These are phyloP conservation scores for Etheostoma spectabile DNA, from an alignment of 2,113 vertebrate genomes.

Conservation along the genomic window DNA sequence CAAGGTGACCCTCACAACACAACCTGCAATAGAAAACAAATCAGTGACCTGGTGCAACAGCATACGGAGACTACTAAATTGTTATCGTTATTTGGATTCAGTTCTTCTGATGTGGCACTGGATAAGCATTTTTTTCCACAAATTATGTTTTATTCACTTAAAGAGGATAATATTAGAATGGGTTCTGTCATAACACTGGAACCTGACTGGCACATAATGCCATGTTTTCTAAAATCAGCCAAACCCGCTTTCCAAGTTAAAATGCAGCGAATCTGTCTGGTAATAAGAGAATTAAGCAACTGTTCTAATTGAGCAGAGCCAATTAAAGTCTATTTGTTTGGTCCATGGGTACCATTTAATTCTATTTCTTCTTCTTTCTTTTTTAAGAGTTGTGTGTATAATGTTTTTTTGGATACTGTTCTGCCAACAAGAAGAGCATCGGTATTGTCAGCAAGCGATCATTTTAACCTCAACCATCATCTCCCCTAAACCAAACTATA, in stretches of 20 bases:
- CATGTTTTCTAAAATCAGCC: background rate
- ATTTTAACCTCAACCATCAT: background rate
- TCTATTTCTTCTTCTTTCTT: too few species aligned
- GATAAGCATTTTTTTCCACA: slow-evolving; percentile 6
- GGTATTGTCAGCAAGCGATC: background rate
- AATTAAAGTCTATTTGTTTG: background rate
- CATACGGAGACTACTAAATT: background rate
- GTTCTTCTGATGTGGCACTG: background rate
- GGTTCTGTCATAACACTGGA: slow-evolving; percentile 10
- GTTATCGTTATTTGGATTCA: background rate
- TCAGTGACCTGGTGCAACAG: background rate
- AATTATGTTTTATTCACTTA: slow-evolving; percentile 9
- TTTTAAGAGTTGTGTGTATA: background rate
- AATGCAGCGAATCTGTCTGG: background rate
- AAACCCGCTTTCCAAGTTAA: background rate
- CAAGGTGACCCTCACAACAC: background rate
- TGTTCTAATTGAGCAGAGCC: background rate
- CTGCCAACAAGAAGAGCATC: background rate
- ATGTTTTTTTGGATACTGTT: background rate
- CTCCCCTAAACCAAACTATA: background rate
- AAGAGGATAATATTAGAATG: background rate
- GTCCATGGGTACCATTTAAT: background rate
- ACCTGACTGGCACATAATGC: background rate
- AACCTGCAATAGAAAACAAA: background rate
- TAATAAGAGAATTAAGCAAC: background rate